A percentile compares a stretch with the other conserved stretches of the same genome.
phyloP scores from a whole-genome alignment of 1,140 invertebrate genomes.

The Drosophila tropicalis region DNA sequence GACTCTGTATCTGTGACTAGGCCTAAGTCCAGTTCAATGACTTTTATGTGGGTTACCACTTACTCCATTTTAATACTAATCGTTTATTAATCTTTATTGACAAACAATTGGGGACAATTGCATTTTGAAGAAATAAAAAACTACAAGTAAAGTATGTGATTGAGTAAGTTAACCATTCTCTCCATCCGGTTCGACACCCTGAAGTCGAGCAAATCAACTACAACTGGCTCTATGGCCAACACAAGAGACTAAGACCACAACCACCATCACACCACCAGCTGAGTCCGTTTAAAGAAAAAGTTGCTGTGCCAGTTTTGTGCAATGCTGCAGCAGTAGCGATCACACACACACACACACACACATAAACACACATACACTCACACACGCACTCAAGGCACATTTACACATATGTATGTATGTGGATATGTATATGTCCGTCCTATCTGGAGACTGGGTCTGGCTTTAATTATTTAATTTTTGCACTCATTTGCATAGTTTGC shows the following conservation, averaged over 20 bases:
- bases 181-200: constrained; percentile 71
- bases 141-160: constrained; percentile 13
- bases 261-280: not conserved
- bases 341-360: constrained; percentile 17
- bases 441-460: constrained; percentile 42
- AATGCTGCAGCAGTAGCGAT: constrained; percentile 32
- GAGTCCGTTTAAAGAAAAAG: constrained; percentile 67
- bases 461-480: constrained; percentile 80
- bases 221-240: constrained; percentile 57
- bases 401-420: constrained; percentile 35
- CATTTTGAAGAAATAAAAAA: constrained; percentile 37
- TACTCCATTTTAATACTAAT: constrained; percentile 61
- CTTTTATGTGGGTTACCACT: constrained; percentile 50
- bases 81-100: constrained; percentile 58
- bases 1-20: constrained; percentile 41
- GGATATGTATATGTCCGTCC: constrained; percentile 33
- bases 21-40: constrained; percentile 54
- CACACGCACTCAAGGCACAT: constrained; percentile 12
- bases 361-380: not conserved
- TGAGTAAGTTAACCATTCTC: constrained; percentile 62
- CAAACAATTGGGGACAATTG: constrained; percentile 64
- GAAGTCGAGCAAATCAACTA: constrained; percentile 77
- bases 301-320: constrained; percentile 78
- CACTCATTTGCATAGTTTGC: constrained; percentile 64
- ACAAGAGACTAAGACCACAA: not conserved